These are phyloP conservation scores for Lutjanus campechanus DNA, from an alignment of 2,797 vertebrate species.

Conservation along the genomic window DNA sequence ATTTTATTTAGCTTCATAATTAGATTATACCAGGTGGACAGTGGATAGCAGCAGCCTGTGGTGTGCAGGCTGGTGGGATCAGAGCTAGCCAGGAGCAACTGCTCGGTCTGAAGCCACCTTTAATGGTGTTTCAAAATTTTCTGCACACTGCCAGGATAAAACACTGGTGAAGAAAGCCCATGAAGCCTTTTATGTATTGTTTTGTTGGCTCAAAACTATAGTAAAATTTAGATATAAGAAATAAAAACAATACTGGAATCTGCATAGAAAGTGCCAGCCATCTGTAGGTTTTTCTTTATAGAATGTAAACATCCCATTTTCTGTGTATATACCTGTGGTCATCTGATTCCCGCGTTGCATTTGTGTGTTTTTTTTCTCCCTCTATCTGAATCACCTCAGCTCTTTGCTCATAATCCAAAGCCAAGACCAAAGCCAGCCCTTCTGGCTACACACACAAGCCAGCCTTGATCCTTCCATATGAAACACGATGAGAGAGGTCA, in stretches of 20 bases:
- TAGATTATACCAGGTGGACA: not conserved
- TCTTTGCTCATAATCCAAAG: slow-evolving; percentile 77
- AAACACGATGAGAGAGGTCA: slow-evolving; percentile 43
- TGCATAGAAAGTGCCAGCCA: not conserved
- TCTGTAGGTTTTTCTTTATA: not conserved
- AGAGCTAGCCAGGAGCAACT: not conserved
- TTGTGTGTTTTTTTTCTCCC: slow-evolving; percentile 12
- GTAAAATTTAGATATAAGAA: not conserved
- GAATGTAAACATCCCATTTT: not conserved
- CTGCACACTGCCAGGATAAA: not conserved
- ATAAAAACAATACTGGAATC: not conserved
- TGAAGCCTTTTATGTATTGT: no score
- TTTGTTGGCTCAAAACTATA: not conserved
- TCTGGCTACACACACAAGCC: slow-evolving; percentile 68
- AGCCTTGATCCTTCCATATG: slow-evolving; percentile 63
- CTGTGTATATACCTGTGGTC: not conserved
- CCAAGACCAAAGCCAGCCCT: slow-evolving; percentile 64
- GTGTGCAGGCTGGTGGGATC: not conserved
- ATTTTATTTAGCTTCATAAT: not conserved
- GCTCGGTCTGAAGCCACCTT: not conserved
- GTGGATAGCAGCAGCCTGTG: no score
- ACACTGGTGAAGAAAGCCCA: not conserved
- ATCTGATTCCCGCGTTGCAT: slow-evolving; percentile 9
- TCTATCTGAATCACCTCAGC: slow-evolving; percentile 78
- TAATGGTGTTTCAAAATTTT: not conserved